Evolutionary conservation across 92 coral and sea anemone species (phyloP).

Genomic region (Porites divaricata): DNA sequence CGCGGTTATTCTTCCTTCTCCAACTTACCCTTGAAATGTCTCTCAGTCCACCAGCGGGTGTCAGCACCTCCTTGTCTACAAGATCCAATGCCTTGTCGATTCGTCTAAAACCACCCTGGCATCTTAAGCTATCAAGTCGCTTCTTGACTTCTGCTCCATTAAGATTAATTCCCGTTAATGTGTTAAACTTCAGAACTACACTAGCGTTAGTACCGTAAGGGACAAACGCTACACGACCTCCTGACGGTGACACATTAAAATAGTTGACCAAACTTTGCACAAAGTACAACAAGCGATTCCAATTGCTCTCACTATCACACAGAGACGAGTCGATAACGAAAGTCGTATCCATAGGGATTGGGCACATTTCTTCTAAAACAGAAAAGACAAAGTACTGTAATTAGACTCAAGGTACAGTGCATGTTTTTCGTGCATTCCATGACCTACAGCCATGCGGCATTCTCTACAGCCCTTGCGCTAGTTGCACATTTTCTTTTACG

Average conservation of each 20-base stretch:
- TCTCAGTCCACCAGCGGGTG: constrained; percentile 58
- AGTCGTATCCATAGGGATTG: constrained; percentile 1
- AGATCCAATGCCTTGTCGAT: constrained; percentile 21
- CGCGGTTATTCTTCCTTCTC: neutral
- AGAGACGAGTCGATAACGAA: constrained; percentile 32
- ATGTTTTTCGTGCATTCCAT: too few species aligned
- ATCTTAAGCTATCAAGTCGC: neutral
- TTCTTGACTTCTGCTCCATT: constrained; percentile 29
- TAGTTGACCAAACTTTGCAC: constrained; percentile 55
- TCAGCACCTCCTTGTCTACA: constrained; percentile 78
- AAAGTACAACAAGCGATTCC: neutral
- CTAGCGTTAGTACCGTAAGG: constrained; percentile 53
- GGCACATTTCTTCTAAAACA: neutral
- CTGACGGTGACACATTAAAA: constrained; percentile 62
- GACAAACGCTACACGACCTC: constrained; percentile 66
- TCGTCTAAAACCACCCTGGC: constrained; percentile 23
- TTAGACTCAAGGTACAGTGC: too few species aligned
- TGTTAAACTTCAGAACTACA: constrained; percentile 62
- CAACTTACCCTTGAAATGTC: constrained; percentile 7
- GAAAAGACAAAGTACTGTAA: neutral
- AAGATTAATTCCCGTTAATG: constrained; percentile 57
- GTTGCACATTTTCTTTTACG: too few species aligned
- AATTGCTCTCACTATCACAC: constrained; percentile 55
- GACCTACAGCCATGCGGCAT: too few species aligned
- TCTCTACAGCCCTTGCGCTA: too few species aligned